phyloP scores from a whole-genome alignment of 2,888 invertebrate species.

The Oligia fasciuncula region DNA sequence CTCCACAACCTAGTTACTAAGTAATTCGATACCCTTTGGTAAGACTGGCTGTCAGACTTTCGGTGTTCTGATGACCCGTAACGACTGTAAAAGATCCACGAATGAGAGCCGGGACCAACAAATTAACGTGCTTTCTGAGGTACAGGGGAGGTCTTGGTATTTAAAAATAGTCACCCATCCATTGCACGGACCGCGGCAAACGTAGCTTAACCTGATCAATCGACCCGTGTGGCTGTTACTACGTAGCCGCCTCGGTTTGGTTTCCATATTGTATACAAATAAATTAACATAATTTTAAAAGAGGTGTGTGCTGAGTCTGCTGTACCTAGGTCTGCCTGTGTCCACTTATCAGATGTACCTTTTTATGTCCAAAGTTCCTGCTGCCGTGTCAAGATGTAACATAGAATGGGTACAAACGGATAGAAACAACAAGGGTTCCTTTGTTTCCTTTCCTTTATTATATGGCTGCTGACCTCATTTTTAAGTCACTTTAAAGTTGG shows the following conservation, averaged over 20 bases:
- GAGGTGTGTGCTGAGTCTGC: background rate
- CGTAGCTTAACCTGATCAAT: background rate
- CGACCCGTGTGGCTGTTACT: background rate
- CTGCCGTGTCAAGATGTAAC: constrained; percentile 51
- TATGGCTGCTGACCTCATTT: constrained; percentile 41
- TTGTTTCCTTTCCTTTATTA: constrained; percentile 37
- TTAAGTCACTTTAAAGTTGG: background rate
- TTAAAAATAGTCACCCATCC: no score
- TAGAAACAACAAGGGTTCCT: constrained; percentile 40
- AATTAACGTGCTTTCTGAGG: background rate
- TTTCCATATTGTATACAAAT: background rate
- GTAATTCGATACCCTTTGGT: background rate
- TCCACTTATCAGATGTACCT: constrained; percentile 22
- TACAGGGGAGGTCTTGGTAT: no score
- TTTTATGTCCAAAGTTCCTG: constrained; percentile 40
- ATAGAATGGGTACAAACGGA: constrained; percentile 47
- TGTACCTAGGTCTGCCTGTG: background rate
- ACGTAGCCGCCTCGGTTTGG: background rate
- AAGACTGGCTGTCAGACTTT: background rate
- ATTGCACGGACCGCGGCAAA: no score
- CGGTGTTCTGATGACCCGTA: background rate
- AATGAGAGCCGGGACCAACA: background rate
- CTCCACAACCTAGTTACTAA: background rate
- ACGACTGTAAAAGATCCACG: background rate
- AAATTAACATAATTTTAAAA: background rate